phyloP scores from a whole-genome alignment of 2,888 invertebrate species.

The Chorisops tibialis region DNA sequence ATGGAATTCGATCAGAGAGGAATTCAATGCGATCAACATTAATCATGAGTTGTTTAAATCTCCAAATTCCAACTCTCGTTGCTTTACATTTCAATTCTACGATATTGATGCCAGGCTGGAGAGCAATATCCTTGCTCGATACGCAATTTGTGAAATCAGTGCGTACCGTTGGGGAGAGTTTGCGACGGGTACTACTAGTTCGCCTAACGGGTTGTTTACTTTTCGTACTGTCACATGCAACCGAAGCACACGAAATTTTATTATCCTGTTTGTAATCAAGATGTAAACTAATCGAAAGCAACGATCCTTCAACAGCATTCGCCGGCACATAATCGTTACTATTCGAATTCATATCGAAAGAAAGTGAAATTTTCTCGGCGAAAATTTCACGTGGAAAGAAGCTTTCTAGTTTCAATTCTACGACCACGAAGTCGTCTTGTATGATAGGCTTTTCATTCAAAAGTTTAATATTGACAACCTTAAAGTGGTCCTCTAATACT shows the following conservation, averaged over 20 bases:
- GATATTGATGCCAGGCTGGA: constrained; percentile 66
- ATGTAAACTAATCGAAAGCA: constrained; percentile 61
- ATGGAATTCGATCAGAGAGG: constrained; percentile 61
- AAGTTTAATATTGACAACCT: constrained; percentile 46
- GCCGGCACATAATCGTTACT: constrained; percentile 14
- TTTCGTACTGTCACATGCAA: constrained; percentile 67
- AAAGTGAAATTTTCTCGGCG: constrained; percentile 62
- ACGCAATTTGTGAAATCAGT: constrained; percentile 65
- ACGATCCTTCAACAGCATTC: constrained; percentile 45
- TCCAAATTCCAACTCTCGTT: constrained; percentile 66
- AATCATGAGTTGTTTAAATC: constrained; percentile 58
- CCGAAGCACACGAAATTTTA: constrained; percentile 69
- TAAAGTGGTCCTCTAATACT: constrained; percentile 54
- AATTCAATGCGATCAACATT: constrained; percentile 65
- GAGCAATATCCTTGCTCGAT: constrained; percentile 52
- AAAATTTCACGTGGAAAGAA: constrained; percentile 64
- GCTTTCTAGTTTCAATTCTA: constrained; percentile 58
- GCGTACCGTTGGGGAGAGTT: constrained; percentile 63
- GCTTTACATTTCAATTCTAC: constrained; percentile 61
- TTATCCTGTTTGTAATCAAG: constrained; percentile 80
- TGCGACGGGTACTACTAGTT: constrained; percentile 69
- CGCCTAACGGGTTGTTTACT: constrained; percentile 59
- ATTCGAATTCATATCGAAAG: constrained; percentile 58
- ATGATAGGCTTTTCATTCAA: constrained; percentile 46
- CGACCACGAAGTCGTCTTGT: constrained; percentile 57